These are phyloP conservation scores for Phrynosoma blainvillii DNA, from an alignment of 2,113 vertebrate species.

Conservation along the genomic window DNA sequence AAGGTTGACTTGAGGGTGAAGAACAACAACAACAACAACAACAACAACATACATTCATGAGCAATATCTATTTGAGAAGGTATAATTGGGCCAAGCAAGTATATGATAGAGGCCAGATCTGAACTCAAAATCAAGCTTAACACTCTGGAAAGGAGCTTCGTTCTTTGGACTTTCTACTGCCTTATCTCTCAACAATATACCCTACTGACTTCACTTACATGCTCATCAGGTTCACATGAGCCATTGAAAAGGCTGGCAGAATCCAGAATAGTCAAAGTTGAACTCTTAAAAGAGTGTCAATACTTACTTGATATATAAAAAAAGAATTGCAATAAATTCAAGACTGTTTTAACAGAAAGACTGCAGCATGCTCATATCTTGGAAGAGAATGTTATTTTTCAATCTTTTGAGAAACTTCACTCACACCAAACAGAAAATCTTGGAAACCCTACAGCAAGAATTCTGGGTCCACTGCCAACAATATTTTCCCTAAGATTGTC, in stretches of 20 bases:
- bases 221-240: not conserved
- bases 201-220: not conserved
- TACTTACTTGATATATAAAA: not conserved
- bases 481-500: slow-evolving; percentile 44
- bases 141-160: not conserved
- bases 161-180: too few species aligned
- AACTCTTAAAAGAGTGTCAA: not conserved
- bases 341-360: slow-evolving; percentile 11
- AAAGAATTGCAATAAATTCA: not conserved
- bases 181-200: not conserved
- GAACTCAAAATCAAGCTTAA: not conserved
- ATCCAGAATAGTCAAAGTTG: not conserved
- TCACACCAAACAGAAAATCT: slow-evolving; percentile 38
- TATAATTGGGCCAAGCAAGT: not conserved
- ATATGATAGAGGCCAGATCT: not conserved
- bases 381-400: slow-evolving; percentile 39
- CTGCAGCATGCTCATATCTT: slow-evolving; percentile 20
- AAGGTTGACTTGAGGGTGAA: too few species aligned
- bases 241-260: not conserved
- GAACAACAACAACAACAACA: too few species aligned
- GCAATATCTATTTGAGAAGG: not conserved
- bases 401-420: slow-evolving; percentile 44
- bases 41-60: not conserved
- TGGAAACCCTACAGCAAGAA: slow-evolving; percentile 29
- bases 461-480: slow-evolving; percentile 30